Evolutionary conservation across 64 coral and sea anemone genomes (phyloP), one percentile per base, ranked within the genome.

Genomic region (Catalaphyllia jardinei): DNA sequence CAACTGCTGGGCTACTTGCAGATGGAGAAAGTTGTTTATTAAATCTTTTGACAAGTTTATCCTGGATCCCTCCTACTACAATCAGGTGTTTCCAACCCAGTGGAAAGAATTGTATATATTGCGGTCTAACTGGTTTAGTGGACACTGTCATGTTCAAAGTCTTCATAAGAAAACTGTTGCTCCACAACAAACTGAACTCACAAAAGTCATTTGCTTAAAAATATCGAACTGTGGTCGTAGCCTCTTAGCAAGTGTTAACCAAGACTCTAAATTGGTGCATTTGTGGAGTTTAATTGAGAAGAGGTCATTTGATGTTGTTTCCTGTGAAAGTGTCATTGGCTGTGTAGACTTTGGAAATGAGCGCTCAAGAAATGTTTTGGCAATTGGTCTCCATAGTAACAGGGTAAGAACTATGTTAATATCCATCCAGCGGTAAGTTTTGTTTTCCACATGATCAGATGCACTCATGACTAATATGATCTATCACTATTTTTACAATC

Each of bases 71-170:
- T 93, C 88, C 0, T 93, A 86, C 76, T 96, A 96, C 31, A 78
- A 59, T 49, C 83, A 75, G 54, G 85, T 96, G 33, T 93, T 78
- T 64, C 88, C 95, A 76, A 93, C 95, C 42, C 95, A 96, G 46
- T 96, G 95, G 95, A 96, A 96, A 87, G 91, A 96, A 52, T 79
- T 93, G 54, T 96, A 90, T 63, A 96, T 93, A 50, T 78, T 93
- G 3, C 91, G 90, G 49, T 93, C 95, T 57, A 96, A 96, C 78
- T 96, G 95, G 95, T 82, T 93, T 54, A 96, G 95, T 93, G 95
- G 95, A 0, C 95, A 93, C 42, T 96, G 95, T 77, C 95, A 96
- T 96, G 95, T 96, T 55, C 91, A 96, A 20, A 93, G 73, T 86
- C 89, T 96, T 75, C 91, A 91, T 54, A 73, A 80, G 82, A 88